A percentile compares a stretch with the other conserved stretches of the same genome.
phyloP scores from a whole-genome alignment of 2,113 vertebrate species.

The Pelobates fuscus region DNA sequence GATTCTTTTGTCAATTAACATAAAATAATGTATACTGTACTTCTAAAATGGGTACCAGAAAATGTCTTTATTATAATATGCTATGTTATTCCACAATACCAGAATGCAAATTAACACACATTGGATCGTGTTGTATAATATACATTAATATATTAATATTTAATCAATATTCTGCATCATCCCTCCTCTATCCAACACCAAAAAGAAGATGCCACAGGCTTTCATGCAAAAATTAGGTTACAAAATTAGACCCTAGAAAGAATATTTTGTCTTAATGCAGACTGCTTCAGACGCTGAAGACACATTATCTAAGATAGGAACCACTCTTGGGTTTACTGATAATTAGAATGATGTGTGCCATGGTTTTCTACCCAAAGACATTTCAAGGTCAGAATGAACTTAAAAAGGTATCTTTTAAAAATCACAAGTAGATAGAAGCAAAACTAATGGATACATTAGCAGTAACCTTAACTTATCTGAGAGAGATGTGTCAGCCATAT shows the following conservation, averaged over 20 bases:
- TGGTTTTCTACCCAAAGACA: background rate
- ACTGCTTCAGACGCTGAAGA: background rate
- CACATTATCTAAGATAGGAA: background rate
- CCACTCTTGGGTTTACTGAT: slow-evolving; percentile 5
- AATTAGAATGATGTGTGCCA: background rate
- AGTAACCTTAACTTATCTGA: background rate
- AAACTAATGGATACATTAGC: background rate
- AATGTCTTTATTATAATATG: background rate
- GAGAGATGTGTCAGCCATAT: background rate
- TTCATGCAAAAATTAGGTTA: slow-evolving; percentile 7
- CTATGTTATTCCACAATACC: background rate
- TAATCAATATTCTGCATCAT: background rate
- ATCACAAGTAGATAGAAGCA: background rate
- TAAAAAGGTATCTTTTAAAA: background rate
- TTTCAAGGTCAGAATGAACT: background rate
- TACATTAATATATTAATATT: background rate
- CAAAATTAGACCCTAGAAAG: background rate
- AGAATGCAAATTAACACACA: background rate
- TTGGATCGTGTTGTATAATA: background rate
- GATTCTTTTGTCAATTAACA: background rate
- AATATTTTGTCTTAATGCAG: background rate
- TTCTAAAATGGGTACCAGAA: background rate
- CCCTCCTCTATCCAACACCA: background rate
- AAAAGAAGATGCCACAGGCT: background rate
- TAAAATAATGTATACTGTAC: background rate